Base-by-base conservation (phyloP, 2,888 invertebrate species). In the Drosophila nr. medialis region DNA sequence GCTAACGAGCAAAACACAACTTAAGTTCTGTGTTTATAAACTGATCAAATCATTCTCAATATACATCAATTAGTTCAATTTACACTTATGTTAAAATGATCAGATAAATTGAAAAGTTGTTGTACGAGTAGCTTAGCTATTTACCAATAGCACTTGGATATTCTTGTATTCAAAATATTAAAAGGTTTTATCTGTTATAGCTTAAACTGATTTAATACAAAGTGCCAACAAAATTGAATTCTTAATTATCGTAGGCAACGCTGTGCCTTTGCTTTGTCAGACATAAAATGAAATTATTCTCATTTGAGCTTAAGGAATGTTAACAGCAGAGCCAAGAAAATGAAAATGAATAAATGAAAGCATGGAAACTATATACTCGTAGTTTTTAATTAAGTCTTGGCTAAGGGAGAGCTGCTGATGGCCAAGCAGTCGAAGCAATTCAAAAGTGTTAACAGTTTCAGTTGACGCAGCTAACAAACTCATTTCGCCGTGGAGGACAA, bases 341-440 rank as follows among this genome's bases (percentile, higher is more conserved):
- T 13, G 18, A 5, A 24, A 45, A 45, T 45, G 45, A 24, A 13
- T 45, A 45, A 45, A 45, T 8, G 27, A n/a, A 55, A 38, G 55
- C 36, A n/a, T 55, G 55, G 61, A 42, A 75, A 74, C 70, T 74
- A 75, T 72, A 75, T 67, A 49, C 69, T 65, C 62, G 63, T 70
- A 82, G 77, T 89, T 85, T 85, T 85, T 85, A 85, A 85, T 85
- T 89, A 85, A 79, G 78, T 70, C 70, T 61, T 55, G 55, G 55
- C 36, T 56, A 56, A 61, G 64, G 66, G 49, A 56, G 67, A n/a
- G 21, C 29, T 50, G 77, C 77, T 81, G 77, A 89, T 84, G 77
- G 73, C 51, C 65, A 38, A 73, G 73, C 61, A 48, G 77, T 50
- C 72, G 70, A 64, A 66, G 71, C 70, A 49, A 50, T 71, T 66